phyloP scores from a whole-genome alignment of 2,888 invertebrate species.

The Drosophila nigritarsus region DNA sequence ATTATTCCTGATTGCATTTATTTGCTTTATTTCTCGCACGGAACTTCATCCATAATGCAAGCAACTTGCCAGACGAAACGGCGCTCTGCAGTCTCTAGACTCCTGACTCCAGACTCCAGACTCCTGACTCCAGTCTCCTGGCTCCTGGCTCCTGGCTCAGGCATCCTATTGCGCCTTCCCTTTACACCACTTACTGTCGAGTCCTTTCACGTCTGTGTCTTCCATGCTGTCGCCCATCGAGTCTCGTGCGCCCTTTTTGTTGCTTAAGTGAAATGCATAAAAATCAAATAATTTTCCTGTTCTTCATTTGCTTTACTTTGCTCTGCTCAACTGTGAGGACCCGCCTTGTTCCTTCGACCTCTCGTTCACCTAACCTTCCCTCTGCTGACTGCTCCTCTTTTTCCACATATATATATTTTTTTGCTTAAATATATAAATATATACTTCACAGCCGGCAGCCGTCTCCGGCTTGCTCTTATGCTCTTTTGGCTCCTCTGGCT shows the following conservation, averaged over 20 bases:
- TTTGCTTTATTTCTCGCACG: conserved; percentile 72
- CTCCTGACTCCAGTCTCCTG: not conserved
- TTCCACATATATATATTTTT: conserved; percentile 34
- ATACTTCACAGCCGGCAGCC: conserved; percentile 56
- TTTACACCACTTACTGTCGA: not conserved
- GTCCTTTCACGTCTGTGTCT: conserved; percentile 25
- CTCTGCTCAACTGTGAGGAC: conserved; percentile 6
- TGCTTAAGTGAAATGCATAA: conserved; percentile 79
- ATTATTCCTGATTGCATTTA: conserved; percentile 78
- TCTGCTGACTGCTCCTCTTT: conserved; percentile 15
- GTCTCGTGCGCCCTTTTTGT: conserved; percentile 61
- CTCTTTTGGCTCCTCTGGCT: not conserved
- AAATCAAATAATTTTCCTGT: conserved; percentile 81
- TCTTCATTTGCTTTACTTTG: conserved; percentile 66
- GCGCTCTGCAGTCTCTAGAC: conserved; percentile 33
- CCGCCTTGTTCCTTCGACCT: not conserved
- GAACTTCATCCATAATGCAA: conserved; percentile 76
- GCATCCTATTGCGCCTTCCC: not conserved
- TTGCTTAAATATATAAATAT: conserved; percentile 60
- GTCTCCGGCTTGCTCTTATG: conserved; percentile 28
- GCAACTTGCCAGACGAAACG: conserved; percentile 59
- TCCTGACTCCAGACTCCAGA: conserved; percentile 2
- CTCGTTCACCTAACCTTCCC: not conserved
- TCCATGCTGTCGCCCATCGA: conserved; percentile 13
- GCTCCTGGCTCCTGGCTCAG: not conserved